Conservation (phyloP, 2,113 vertebrate species). For the Ictidomys tridecemlineatus region DNA sequence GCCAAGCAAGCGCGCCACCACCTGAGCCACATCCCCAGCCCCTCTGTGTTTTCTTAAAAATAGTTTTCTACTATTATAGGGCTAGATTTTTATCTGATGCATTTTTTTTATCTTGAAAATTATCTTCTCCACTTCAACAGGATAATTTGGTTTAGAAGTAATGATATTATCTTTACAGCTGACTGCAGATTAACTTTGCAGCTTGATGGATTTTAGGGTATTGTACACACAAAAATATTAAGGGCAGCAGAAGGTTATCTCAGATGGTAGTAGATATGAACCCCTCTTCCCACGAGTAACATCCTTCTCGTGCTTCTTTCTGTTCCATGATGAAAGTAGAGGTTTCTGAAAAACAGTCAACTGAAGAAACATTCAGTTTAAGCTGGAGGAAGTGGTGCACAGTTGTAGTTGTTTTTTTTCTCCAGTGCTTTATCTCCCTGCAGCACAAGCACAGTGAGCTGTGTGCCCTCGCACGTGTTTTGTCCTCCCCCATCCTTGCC, state of each 20-base stretch:
- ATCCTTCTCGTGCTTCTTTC: constrained; percentile 90
- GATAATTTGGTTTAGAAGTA: too few relatives aligned
- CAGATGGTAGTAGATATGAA: constrained; percentile 89
- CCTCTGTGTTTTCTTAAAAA: too few relatives aligned
- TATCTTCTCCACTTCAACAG: too few relatives aligned
- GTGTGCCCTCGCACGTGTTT: neutral
- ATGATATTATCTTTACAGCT: too few relatives aligned
- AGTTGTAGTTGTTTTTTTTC: constrained; percentile 77
- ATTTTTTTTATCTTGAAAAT: too few relatives aligned
- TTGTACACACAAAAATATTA: constrained; percentile 92
- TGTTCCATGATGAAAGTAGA: constrained; percentile 89
- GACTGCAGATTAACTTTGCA: constrained; percentile 86
- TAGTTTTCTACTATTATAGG: too few relatives aligned
- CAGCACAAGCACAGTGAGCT: too few relatives aligned
- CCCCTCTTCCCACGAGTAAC: constrained; percentile 90
- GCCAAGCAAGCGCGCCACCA: too few relatives aligned
- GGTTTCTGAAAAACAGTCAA: constrained; percentile 84
- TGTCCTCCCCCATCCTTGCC: neutral
- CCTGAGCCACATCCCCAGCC: too few relatives aligned
- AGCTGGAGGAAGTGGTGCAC: constrained; percentile 91
- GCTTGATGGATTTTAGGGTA: constrained; percentile 93
- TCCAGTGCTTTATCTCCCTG: too few relatives aligned
- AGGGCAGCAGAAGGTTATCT: constrained; percentile 94
- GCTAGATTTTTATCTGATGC: too few relatives aligned
- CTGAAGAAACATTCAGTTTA: constrained; percentile 84